These are phyloP conservation scores for Chlorops oryzae DNA, from an alignment of 1,140 invertebrate genomes.

Conservation along the genomic window DNA sequence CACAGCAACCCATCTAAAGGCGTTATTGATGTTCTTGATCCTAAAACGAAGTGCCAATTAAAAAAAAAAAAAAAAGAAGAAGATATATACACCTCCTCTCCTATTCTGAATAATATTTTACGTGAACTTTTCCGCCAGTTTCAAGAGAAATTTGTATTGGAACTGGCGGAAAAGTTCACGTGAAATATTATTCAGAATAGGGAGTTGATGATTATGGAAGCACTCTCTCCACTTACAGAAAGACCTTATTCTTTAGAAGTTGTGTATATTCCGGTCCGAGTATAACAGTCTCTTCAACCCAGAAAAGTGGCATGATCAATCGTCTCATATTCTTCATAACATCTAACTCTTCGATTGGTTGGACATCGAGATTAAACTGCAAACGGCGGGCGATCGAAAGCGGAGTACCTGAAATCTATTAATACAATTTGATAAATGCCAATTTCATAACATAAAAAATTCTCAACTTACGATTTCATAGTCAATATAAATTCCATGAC, in stretches of 20 bases:
- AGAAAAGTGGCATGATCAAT: conserved; percentile 62
- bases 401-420: conserved; percentile 59
- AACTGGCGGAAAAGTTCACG: too few species aligned
- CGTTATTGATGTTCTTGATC: conserved; percentile 18
- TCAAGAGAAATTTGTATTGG: background rate
- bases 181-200: too few species aligned
- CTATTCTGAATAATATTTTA: too few species aligned
- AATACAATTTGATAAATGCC: too few species aligned
- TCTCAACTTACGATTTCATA: conserved; percentile 62
- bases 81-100: too few species aligned
- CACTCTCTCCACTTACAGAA: conserved; percentile 30
- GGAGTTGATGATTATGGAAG: background rate
- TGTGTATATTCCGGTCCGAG: conserved; percentile 53
- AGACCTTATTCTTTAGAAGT: conserved; percentile 52
- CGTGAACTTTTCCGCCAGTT: too few species aligned
- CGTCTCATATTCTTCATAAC: conserved; percentile 58
- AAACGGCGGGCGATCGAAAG: conserved; percentile 59
- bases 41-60: conserved; percentile 3
- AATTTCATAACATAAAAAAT: background rate
- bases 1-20: conserved; percentile 21
- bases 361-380: conserved; percentile 62
- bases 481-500: conserved; percentile 66
- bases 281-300: conserved; percentile 64
- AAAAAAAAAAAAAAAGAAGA: too few species aligned
- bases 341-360: conserved; percentile 57